Conservation (phyloP, 2,113 vertebrate species). For the Pyrgilauda ruficollis region DNA sequence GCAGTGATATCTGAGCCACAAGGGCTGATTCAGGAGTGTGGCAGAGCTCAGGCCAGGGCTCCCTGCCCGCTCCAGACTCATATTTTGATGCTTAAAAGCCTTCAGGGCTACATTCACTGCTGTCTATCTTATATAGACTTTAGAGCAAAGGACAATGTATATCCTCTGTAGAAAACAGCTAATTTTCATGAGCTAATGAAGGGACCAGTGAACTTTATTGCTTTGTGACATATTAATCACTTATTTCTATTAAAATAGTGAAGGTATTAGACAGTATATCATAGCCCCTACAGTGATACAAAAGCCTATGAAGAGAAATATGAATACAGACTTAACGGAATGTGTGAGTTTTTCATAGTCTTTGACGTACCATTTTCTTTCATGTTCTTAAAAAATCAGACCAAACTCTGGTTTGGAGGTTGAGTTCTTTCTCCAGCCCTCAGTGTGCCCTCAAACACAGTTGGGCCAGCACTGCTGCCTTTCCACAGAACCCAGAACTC, state of each 20-base stretch:
- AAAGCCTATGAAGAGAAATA: neutral
- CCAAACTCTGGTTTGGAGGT: neutral
- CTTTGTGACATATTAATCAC: neutral
- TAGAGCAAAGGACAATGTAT: neutral
- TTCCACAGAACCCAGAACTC: neutral
- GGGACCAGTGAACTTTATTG: neutral
- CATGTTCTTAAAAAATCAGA: rapidly evolving
- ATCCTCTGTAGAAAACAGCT: neutral
- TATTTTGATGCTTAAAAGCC: neutral
- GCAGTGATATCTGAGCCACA: neutral
- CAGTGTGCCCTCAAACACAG: neutral
- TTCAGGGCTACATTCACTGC: neutral
- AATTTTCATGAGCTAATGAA: neutral
- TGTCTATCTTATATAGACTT: neutral
- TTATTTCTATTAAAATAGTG: neutral
- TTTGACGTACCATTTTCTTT: neutral
- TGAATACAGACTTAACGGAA: neutral
- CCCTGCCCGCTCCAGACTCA: neutral
- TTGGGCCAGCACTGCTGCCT: neutral
- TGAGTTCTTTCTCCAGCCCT: neutral
- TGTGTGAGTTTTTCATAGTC: neutral
- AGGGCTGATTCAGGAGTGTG: neutral
- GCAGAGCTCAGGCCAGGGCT: neutral
- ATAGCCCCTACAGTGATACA: neutral
- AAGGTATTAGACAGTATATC: neutral